Base-by-base conservation (phyloP, 2,797 vertebrate species). In the Austrolebias charrua region DNA sequence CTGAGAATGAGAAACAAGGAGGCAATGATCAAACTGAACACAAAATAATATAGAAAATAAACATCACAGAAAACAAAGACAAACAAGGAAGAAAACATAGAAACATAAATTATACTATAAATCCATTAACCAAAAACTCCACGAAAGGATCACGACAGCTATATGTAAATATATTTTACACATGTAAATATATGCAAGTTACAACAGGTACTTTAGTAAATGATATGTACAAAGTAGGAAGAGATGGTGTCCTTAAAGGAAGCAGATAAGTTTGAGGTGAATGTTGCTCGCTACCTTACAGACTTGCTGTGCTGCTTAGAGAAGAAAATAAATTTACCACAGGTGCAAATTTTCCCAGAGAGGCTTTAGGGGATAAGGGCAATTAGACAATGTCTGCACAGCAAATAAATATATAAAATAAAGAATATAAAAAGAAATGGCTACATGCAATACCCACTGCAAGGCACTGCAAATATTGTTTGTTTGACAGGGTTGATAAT, bases 291-390 rank as follows among this genome's bases (percentile, higher is more conserved):
- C 71, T 66, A 43, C 80, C 83, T 80, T 63, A 76, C 79, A 80
- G 83, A 71, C 62, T 60, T 56, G 78, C 73, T 83, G 78, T 73
- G 76, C 53, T 61, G 38, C 82, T 88, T 84, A 80, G 84, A 83
- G 71, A 70, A 83, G 79, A 85, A 73, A 87, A 84, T 80, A 62
- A 63, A 78, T 86, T 79, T 79, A 75, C 83, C 66, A 77, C 81
- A 91, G 87, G 85, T 91, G 86, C 84, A 73, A 79, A 74, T 86
- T 87, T 74, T 81, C 73, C 59, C 66, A 71, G 59, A 76, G 82
- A 76, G 79, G 68, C 67, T 83, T 67, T 66, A 56, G 71, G 81
- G 78, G 84, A 68, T 74, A 73, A 75, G 63, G 66, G 68, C 55
- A 24, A 51, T 55, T 52, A 48, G 35, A 60, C 7, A 38, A 35